Evolutionary conservation across 1,140 invertebrate species (phyloP).

Genomic region (Drosophila pandora): DNA sequence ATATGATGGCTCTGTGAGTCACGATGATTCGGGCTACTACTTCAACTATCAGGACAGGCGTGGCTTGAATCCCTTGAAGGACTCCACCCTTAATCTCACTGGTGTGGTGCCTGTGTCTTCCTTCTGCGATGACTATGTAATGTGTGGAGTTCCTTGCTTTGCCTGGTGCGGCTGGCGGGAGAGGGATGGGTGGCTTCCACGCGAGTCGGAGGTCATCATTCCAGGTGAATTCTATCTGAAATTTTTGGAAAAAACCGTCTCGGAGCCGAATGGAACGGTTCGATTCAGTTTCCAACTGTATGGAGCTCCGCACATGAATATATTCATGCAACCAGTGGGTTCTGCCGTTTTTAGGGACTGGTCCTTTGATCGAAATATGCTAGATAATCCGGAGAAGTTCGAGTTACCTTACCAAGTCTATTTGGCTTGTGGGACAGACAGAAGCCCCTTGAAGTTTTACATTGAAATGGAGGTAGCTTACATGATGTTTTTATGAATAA

Average conservation of each 20-base stretch:
- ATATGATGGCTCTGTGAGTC: constrained; percentile 84
- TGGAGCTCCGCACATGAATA: constrained; percentile 89
- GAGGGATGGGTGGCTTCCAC: constrained; percentile 50
- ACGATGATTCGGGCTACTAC: constrained; percentile 88
- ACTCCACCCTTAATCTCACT: constrained; percentile 71
- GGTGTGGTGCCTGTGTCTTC: constrained; percentile 85
- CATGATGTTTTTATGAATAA: neutral
- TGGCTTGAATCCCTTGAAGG: constrained; percentile 85
- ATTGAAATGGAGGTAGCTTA: constrained; percentile 85
- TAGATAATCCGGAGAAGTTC: constrained; percentile 84
- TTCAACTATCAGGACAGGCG: constrained; percentile 89
- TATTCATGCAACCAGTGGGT: constrained; percentile 87
- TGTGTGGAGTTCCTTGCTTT: constrained; percentile 90
- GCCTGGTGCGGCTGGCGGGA: constrained; percentile 71
- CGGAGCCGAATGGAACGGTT: constrained; percentile 6
- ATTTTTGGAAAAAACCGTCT: constrained; percentile 36
- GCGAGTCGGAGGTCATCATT: constrained; percentile 23
- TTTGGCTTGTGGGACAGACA: constrained; percentile 86
- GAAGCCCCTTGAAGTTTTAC: constrained; percentile 86
- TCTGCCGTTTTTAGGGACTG: constrained; percentile 86
- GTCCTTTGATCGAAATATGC: constrained; percentile 86
- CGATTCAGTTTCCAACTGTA: constrained; percentile 65
- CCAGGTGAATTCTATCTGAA: constrained; percentile 25
- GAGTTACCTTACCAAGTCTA: constrained; percentile 88
- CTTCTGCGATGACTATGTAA: constrained; percentile 87